A percentile compares a stretch with the other conserved stretches of the same genome.
These are phyloP conservation scores for Saccostrea cuccullata DNA, from an alignment of 1,140 invertebrate species.

Conservation along the genomic window DNA sequence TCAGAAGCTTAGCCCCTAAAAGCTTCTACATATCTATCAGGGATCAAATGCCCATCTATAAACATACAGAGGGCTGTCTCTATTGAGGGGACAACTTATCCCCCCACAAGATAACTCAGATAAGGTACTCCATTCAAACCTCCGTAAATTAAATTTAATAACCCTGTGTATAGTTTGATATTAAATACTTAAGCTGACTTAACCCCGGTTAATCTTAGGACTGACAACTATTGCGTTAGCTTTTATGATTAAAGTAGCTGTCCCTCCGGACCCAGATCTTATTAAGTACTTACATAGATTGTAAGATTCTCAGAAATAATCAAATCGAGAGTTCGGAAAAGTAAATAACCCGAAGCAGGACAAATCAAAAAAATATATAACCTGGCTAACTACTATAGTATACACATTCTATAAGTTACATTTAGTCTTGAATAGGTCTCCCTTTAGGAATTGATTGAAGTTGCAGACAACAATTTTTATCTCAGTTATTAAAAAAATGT, in stretches of 20 bases:
- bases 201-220: background rate
- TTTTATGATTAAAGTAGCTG: background rate
- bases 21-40: background rate
- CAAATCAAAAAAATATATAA: no score
- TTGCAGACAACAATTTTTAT: no score
- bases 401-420: no score
- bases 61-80: background rate
- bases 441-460: no score
- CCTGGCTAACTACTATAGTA: no score
- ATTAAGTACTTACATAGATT: no score
- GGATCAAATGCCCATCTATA: background rate
- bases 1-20: background rate
- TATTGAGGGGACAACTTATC: background rate
- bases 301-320: no score
- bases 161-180: background rate
- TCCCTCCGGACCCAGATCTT: background rate
- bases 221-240: background rate
- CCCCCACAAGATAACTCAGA: background rate
- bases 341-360: no score
- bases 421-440: no score
- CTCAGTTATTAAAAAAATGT: no score
- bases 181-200: background rate
- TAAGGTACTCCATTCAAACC: background rate
- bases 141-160: conserved; percentile 23
- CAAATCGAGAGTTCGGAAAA: no score